Evolutionary conservation across 2,797 vertebrate species (phyloP).

Genomic region (Lerista edwardsae): DNA sequence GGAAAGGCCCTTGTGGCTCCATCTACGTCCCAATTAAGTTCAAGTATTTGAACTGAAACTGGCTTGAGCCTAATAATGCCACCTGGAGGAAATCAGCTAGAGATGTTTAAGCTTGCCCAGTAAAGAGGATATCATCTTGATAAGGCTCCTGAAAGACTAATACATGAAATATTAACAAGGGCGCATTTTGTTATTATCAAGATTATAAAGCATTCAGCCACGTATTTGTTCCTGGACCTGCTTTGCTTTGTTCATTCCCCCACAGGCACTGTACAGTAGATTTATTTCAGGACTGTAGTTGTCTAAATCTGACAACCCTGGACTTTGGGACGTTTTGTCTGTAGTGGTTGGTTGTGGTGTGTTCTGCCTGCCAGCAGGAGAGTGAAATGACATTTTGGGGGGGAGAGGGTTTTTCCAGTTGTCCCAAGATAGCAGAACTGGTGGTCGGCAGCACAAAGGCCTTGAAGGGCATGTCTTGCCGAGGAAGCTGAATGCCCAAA

Average conservation of each 20-base stretch:
- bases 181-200: no score
- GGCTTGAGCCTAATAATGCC: not conserved
- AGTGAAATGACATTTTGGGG: not conserved
- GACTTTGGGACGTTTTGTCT: rapidly evolving
- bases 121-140: not conserved
- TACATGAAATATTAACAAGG: not conserved
- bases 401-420: not conserved
- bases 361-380: not conserved
- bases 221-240: not conserved
- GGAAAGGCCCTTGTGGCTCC: not conserved
- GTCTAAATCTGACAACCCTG: not conserved
- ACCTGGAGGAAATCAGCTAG: not conserved
- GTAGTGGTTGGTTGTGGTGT: not conserved
- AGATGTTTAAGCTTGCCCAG: not conserved
- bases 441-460: not conserved
- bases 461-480: not conserved
- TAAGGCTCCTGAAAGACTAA: not conserved
- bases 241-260: not conserved
- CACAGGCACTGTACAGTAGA: not conserved
- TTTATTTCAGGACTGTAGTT: not conserved
- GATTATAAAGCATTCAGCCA: not conserved
- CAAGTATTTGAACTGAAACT: not conserved
- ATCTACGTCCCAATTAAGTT: not conserved
- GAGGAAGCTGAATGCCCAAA: conserved; percentile 8
- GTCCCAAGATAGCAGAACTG: not conserved